phyloP scores from a whole-genome alignment of 2,113 vertebrate species.

The Gobius niger region DNA sequence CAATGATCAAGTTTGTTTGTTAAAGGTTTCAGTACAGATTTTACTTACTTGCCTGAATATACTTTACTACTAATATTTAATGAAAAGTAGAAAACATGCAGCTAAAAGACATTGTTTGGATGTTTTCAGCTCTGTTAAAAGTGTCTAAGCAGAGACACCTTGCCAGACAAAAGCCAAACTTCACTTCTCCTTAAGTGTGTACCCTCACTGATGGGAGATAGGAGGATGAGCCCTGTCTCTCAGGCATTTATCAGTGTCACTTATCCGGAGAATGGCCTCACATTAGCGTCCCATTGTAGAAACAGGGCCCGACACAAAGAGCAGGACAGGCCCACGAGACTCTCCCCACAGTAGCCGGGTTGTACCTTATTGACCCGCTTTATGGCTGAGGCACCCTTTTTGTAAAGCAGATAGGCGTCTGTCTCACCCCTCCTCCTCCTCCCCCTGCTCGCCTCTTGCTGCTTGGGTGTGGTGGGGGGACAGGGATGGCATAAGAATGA shows the following conservation, averaged over 20 bases:
- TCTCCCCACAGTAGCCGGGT: constrained; percentile 43
- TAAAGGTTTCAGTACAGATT: no score
- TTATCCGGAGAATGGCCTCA: constrained; percentile 65
- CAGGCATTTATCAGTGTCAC: constrained; percentile 64
- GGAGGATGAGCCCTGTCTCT: constrained; percentile 45
- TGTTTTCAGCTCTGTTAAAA: not conserved
- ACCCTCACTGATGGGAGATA: constrained; percentile 40
- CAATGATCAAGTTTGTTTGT: no score
- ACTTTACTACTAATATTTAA: no score
- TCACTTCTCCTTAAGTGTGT: not conserved
- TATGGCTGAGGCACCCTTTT: constrained; percentile 53
- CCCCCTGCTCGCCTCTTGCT: constrained; percentile 14
- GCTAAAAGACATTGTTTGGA: no score
- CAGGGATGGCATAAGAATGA: constrained; percentile 17
- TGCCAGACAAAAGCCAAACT: no score
- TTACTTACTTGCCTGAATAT: no score
- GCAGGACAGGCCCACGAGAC: constrained; percentile 53
- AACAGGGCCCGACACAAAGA: constrained; percentile 61
- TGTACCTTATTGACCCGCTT: constrained; percentile 61
- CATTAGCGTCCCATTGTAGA: constrained; percentile 55
- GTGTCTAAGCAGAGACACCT: not conserved
- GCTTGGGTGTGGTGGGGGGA: constrained; percentile 26
- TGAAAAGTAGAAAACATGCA: no score
- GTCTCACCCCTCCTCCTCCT: constrained; percentile 15
- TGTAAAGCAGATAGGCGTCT: constrained; percentile 27